phyloP scores from a whole-genome alignment of 1,140 invertebrate genomes.

The Pygmarrhopalites habei region DNA sequence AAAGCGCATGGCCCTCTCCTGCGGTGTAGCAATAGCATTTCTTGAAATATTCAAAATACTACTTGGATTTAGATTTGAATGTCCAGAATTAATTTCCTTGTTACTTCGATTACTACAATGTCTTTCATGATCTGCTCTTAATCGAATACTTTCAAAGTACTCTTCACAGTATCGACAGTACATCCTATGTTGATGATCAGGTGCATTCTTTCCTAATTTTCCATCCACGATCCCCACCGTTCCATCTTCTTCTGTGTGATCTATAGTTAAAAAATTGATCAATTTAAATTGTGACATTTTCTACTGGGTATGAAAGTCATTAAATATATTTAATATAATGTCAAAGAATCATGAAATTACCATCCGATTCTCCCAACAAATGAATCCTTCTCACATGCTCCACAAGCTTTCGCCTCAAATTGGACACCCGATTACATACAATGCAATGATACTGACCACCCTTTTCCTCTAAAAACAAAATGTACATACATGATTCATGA shows the following conservation, averaged over 20 bases:
- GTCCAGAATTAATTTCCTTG: no score
- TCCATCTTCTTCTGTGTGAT: background rate
- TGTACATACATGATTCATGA: no score
- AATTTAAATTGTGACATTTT: background rate
- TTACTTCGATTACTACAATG: no score
- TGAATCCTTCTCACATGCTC: background rate
- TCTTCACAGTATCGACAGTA: no score
- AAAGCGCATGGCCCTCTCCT: no score
- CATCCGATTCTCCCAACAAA: background rate
- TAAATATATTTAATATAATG: background rate
- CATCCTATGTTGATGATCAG: no score
- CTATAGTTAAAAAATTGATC: background rate
- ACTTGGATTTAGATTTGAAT: no score
- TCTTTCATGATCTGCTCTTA: no score
- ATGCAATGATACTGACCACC: background rate
- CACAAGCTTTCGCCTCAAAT: background rate
- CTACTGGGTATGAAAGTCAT: background rate
- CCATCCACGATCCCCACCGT: background rate
- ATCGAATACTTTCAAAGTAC: no score
- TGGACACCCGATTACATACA: background rate
- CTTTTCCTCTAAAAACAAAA: slow-evolving; percentile 4
- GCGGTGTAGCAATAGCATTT: no score
- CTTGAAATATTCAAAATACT: no score
- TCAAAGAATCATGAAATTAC: background rate
- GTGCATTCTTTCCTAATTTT: background rate